A percentile compares a stretch with the other conserved stretches of the same genome.
Evolutionary conservation across 2,888 invertebrate species (phyloP).

Genomic region (Leptinotarsa haldemani): DNA sequence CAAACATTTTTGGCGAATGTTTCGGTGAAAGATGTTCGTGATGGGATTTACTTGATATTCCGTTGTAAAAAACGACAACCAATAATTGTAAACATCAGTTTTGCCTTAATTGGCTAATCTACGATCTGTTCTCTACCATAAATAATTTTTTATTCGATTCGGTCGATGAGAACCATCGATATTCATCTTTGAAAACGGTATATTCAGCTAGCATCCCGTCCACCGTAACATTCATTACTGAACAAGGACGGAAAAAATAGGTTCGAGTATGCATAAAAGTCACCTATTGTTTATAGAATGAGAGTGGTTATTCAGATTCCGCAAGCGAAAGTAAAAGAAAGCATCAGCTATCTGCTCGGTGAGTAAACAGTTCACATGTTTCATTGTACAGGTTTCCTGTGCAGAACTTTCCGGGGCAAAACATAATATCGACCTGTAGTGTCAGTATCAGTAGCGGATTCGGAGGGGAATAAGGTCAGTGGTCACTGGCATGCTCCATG

Average conservation of each 20-base stretch:
- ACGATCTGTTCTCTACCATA: conserved; percentile 6
- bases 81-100: neutral
- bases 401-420: conserved; percentile 28
- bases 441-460: conserved; percentile 24
- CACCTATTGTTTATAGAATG: conserved; percentile 1
- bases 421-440: conserved; percentile 29
- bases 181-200: conserved; percentile 5
- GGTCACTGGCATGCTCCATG: neutral
- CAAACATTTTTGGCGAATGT: neutral
- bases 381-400: conserved; percentile 19
- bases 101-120: conserved; percentile 15
- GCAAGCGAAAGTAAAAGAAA: conserved; percentile 14
- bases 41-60: neutral
- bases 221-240: neutral
- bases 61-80: neutral
- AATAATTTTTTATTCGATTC: conserved; percentile 3
- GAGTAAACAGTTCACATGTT: conserved; percentile 23
- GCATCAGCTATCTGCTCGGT: conserved; percentile 8
- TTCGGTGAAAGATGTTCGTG: neutral
- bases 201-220: neutral
- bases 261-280: neutral
- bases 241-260: neutral
- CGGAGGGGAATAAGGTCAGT: conserved; percentile 12
- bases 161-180: conserved; percentile 13
- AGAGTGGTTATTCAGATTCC: conserved; percentile 15